phyloP scores from a whole-genome alignment of 2,888 invertebrate species.

The Trypoxylon attenuatum region DNA sequence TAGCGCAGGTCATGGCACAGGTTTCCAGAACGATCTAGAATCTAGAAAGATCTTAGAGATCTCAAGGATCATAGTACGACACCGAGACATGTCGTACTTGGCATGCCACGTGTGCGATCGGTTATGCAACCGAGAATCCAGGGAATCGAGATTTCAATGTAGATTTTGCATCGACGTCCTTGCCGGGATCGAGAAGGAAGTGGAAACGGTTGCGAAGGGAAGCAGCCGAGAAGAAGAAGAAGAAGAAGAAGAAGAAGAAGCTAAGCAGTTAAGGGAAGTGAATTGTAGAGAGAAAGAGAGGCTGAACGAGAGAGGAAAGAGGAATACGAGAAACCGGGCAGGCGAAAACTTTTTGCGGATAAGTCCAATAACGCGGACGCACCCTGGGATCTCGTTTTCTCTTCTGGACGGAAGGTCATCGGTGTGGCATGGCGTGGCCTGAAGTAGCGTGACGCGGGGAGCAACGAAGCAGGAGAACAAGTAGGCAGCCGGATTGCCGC shows the following conservation, averaged over 20 bases:
- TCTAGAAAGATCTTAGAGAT: not conserved
- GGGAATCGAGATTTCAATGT: not conserved
- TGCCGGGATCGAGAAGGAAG: constrained; percentile 2
- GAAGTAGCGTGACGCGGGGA: too few relatives aligned
- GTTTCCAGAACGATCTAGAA: too few relatives aligned
- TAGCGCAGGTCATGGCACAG: too few relatives aligned
- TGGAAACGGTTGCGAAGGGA: not conserved
- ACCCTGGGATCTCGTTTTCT: constrained; percentile 55
- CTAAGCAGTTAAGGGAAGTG: too few relatives aligned
- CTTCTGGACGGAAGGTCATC: constrained; percentile 59
- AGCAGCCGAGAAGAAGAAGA: not conserved
- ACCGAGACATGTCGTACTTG: not conserved
- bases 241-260: not conserved
- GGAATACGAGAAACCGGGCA: constrained; percentile 29
- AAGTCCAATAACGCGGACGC: constrained; percentile 26
- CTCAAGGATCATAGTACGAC: not conserved
- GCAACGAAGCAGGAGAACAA: constrained; percentile 29
- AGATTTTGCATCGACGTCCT: constrained; percentile 6
- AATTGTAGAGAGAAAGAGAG: too few relatives aligned
- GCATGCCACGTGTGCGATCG: not conserved
- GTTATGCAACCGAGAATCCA: not conserved
- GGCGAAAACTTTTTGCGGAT: constrained; percentile 20
- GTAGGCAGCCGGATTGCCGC: constrained; percentile 45
- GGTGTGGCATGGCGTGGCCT: too few relatives aligned
- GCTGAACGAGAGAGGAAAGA: constrained; percentile 21